Base-by-base conservation (phyloP, 2,888 invertebrate species). In the Phaonia tiefii region DNA sequence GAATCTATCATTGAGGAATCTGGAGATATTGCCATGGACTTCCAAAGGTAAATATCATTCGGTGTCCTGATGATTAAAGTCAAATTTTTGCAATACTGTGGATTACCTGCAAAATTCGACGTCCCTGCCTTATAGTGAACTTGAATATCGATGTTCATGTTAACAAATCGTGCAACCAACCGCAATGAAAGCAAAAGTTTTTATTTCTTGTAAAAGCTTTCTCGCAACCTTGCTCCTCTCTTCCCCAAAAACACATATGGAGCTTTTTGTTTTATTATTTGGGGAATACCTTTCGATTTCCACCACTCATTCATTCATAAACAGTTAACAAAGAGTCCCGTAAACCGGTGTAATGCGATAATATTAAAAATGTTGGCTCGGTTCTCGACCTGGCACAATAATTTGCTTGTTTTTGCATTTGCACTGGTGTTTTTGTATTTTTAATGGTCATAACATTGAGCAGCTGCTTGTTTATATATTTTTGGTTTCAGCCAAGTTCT, bases 1-100 rank as follows among this genome's bases (percentile, higher is more conserved):
- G 90, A 90, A 88, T 85, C 87, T 74, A 90, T 89, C 79, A 85
- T 85, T 83, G 91, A 90, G 82, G 91, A 90, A 85, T 86, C 84
- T 82, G 88, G 87, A 86, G 87, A 87, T 78, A 83, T 86, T 75
- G 85, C 82, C 82, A 90, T 89, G 88, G 91, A 91, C 86, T 90
- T 89, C 85, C 87, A 89, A 86, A 91, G 91, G 91, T 91, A 91
- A 90, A 84, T 86, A 84, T 80, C 63, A 74, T 72, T 39, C 46
- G 4, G 22, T 8, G 56, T 67, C 49, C 1, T 31, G 67, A 3
- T 31, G 3, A 31, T 8, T 31, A 3, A 31, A 31, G 31, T 77
- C 71, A 66, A 60, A 73, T 66, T 76, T 8, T 82, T 79, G 77
- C 80, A 75, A 78, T 79, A 80, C 81, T 72, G 75, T 83, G 79